A percentile compares a stretch with the other conserved stretches of the same genome.
Evolutionary conservation across 2,797 vertebrate genomes (phyloP).

Genomic region (Glyptemys insculpta): DNA sequence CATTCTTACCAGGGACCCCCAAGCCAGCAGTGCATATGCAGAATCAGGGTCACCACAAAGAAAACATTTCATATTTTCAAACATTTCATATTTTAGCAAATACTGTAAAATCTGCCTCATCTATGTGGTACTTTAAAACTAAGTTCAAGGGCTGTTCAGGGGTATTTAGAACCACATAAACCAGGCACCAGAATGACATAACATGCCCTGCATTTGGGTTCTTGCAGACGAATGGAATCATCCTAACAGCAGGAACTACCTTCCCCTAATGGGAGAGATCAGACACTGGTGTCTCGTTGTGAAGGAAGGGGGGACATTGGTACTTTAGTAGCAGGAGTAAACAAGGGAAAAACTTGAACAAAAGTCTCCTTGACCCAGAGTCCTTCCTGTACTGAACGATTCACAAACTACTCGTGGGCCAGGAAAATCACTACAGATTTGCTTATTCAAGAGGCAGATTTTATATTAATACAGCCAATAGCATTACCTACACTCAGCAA

Average conservation of each 20-base stretch:
- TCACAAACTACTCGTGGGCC: not conserved
- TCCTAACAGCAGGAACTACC: not conserved
- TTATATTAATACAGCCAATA: not conserved
- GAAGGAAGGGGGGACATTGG: not conserved
- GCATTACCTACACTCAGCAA: not conserved
- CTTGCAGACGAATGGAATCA: not conserved
- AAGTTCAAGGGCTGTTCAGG: not conserved
- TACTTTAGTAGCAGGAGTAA: not conserved
- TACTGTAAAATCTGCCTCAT: no score
- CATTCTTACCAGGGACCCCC: no score
- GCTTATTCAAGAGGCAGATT: not conserved
- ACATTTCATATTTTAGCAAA: no score
- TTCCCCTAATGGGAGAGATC: not conserved
- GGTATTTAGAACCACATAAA: not conserved
- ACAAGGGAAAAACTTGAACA: not conserved
- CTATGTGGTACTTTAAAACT: not conserved
- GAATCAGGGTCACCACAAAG: no score
- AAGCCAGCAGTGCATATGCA: no score
- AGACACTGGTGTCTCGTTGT: not conserved
- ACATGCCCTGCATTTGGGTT: not conserved
- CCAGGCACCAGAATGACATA: not conserved
- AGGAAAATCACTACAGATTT: not conserved
- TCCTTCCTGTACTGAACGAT: not conserved
- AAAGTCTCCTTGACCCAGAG: not conserved
- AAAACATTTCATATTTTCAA: no score